Evolutionary conservation across 2,888 invertebrate species (phyloP).

Genomic region (Ormyrus nitidulus): DNA sequence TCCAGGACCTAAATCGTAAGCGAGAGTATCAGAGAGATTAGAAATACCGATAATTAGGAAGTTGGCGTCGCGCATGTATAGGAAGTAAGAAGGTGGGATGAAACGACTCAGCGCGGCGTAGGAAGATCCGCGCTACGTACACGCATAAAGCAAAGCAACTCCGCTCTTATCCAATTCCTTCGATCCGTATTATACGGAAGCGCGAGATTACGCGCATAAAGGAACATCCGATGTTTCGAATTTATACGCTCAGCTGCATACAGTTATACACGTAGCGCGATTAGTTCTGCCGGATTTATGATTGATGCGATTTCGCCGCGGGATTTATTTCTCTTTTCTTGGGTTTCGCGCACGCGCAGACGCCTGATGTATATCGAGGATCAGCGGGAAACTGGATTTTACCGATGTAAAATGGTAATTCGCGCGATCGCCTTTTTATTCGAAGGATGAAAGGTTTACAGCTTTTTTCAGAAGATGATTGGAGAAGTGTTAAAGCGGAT

Average conservation of each 20-base stretch:
- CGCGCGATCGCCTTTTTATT: conserved; percentile 3
- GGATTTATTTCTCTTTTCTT: conserved; percentile 30
- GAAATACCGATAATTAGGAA: conserved; percentile 42
- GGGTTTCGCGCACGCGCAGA: not conserved
- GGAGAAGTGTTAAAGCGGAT: too few species aligned
- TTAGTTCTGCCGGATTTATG: conserved; percentile 48
- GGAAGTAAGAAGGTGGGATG: conserved; percentile 36
- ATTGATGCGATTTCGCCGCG: conserved; percentile 45
- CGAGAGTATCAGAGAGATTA: too few species aligned
- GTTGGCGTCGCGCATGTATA: conserved; percentile 32
- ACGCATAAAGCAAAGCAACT: not conserved
- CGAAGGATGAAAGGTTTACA: not conserved
- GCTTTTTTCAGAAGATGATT: not conserved
- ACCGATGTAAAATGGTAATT: conserved; percentile 7
- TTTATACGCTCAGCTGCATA: not conserved
- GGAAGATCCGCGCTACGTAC: not conserved
- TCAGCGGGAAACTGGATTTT: conserved; percentile 10
- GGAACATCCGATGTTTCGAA: conserved; percentile 27
- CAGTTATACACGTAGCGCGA: conserved; percentile 13
- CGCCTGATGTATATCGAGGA: not conserved
- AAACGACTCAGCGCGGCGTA: not conserved
- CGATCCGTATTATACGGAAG: conserved; percentile 22
- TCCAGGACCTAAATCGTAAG: too few species aligned
- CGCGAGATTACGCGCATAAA: conserved; percentile 41
- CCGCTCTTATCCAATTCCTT: not conserved